Percentiles rank a stretch among this genome's conserved stretches.
phyloP scores from a whole-genome alignment of 2,113 vertebrate genomes.

The Mola mola region DNA sequence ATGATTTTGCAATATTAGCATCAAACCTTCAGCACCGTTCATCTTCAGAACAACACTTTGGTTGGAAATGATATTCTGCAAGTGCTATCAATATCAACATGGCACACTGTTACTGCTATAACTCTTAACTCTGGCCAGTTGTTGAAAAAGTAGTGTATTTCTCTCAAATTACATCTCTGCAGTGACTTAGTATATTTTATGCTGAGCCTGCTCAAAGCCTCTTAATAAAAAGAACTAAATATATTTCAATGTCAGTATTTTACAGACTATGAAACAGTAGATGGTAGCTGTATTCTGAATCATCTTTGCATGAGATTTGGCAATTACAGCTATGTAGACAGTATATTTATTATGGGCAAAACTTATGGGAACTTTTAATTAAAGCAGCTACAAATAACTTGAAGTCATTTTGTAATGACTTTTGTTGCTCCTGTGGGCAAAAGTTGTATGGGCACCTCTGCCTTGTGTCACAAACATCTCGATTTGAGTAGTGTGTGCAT shows the following conservation, averaged over 20 bases:
- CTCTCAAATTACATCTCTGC: conserved; percentile 85
- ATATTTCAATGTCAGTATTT: conserved; percentile 81
- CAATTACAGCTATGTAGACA: conserved; percentile 85
- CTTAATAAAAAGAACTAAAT: conserved; percentile 84
- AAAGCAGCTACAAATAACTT: neutral
- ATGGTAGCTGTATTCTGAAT: conserved; percentile 80
- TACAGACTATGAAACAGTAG: conserved; percentile 85
- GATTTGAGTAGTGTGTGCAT: no score
- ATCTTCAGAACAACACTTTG: conserved; percentile 88
- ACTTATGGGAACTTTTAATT: conserved; percentile 11
- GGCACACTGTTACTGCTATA: conserved; percentile 90
- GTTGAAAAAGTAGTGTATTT: conserved; percentile 86
- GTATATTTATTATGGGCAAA: no score
- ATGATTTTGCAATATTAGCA: no score
- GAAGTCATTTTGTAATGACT: neutral
- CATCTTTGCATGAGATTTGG: conserved; percentile 79
- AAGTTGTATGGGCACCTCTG: no score
- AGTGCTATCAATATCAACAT: conserved; percentile 88
- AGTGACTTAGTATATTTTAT: conserved; percentile 85
- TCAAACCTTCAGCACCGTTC: conserved; percentile 84
- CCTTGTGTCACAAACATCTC: no score
- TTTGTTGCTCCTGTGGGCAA: neutral
- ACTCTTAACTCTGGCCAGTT: conserved; percentile 79
- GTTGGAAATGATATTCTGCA: conserved; percentile 91
- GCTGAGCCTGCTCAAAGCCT: conserved; percentile 96